A percentile compares a stretch with the other conserved stretches of the same genome.
phyloP scores from a whole-genome alignment of 2,888 invertebrate genomes.

The Phaonia tiefii region DNA sequence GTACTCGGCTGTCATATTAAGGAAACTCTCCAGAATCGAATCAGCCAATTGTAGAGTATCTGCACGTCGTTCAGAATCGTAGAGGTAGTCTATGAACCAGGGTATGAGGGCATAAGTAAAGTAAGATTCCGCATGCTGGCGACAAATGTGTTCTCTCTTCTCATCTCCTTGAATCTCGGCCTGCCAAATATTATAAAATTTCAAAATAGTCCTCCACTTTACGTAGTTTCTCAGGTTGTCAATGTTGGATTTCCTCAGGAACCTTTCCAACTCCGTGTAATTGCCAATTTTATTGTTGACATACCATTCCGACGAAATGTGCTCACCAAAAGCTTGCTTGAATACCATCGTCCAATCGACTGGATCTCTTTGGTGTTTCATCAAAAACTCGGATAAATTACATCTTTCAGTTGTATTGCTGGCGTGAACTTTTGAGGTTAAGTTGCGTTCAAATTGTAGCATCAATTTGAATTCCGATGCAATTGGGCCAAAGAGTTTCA shows the following conservation, averaged over 20 bases:
- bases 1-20: constrained; percentile 73
- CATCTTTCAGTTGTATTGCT: constrained; percentile 70
- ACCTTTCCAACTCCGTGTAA: constrained; percentile 70
- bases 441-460: constrained; percentile 71
- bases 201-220: constrained; percentile 72
- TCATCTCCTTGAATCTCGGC: constrained; percentile 66
- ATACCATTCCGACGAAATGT: constrained; percentile 70
- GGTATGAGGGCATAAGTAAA: constrained; percentile 75
- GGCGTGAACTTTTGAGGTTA: constrained; percentile 66
- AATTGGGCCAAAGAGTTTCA: constrained; percentile 17
- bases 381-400: constrained; percentile 70
- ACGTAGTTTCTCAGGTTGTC: constrained; percentile 71
- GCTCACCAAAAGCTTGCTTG: constrained; percentile 75
- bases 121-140: constrained; percentile 72
- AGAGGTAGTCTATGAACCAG: constrained; percentile 76
- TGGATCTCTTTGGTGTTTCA: constrained; percentile 71
- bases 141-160: constrained; percentile 71
- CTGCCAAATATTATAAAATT: constrained; percentile 74
- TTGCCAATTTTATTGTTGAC: constrained; percentile 71
- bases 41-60: constrained; percentile 73
- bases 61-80: constrained; percentile 72
- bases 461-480: constrained; percentile 66
- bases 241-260: constrained; percentile 68
- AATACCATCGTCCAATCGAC: constrained; percentile 76
- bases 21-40: constrained; percentile 73